Base-by-base conservation (phyloP, 2,113 vertebrate genomes). In the Passer domesticus region DNA sequence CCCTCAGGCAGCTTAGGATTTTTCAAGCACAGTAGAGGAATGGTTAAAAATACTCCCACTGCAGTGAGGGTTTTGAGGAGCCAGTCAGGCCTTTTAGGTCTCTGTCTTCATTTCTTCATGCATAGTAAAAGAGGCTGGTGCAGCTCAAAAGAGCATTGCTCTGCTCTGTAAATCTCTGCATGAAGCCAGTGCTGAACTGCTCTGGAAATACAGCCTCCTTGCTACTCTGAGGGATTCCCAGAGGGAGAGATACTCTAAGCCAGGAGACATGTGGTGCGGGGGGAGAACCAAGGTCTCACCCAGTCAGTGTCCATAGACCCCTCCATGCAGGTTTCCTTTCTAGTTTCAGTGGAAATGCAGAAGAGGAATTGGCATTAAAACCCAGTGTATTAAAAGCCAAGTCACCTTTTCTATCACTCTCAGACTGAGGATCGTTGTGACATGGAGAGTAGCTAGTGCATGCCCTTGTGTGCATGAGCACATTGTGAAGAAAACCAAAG, bases 201-300 rank as follows among this genome's bases (percentile, higher is more conserved):
- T 62, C 39, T 55, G 44, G 56, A 88, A 7, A 10, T 19, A 23
- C 1, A 8, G 70, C 13, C 7, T 76, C 28, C 37, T 89, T 83
- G 59, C n/a, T 41, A 46, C 28, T 74, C 56, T 58, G 46, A 68
- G 50, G 43, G 23, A 13, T 73, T 50, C 81, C 50, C 50, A 62
- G 50, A 50, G 24, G 13, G 30, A 74, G 41, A 20, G 33, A 69
- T 80, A 16, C 27, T 68, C 44, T 46, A 50, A 74, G 55, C 24
- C 31, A 62, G 50, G 56, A 91, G 69, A 39, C 1, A 10, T 3
- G 6, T 0, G 2, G 18, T 1, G 0, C 31, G 4, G 2, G 24
- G 8, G 16, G 8, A 69, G 28, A 39, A 28, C 25, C 15, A 28
- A 21, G 27, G 41, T 53, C 60, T 59, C 18, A 21, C 15, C 15